Conservation (phyloP, 2,888 invertebrate species). For the Argynnis bischoffii region DNA sequence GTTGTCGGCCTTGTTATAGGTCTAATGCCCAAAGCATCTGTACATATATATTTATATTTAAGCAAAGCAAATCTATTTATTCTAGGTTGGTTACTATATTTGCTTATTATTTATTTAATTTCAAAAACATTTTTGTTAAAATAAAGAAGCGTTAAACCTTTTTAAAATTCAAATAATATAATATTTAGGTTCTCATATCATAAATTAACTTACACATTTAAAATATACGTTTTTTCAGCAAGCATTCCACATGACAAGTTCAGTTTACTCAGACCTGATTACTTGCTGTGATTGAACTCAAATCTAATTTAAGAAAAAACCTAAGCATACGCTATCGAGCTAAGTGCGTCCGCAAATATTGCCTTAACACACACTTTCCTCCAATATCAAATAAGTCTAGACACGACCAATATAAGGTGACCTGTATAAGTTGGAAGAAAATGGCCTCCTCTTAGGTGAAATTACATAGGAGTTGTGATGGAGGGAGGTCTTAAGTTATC, state of each 20-base stretch:
- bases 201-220: too few species aligned
- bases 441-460: conserved; percentile 4
- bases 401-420: conserved; percentile 51
- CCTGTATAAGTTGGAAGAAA: conserved; percentile 34
- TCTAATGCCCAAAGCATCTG: too few species aligned
- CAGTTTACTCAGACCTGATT: conserved; percentile 32
- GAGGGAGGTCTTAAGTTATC: conserved; percentile 46
- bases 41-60: too few species aligned
- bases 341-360: conserved; percentile 74
- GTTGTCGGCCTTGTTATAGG: too few species aligned
- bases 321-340: conserved; percentile 60
- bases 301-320: conserved; percentile 51
- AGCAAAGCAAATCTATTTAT: too few species aligned
- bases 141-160: too few species aligned
- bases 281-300: conserved; percentile 45
- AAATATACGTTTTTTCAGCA: too few species aligned
- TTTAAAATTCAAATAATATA: too few species aligned
- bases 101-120: too few species aligned
- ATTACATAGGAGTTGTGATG: conserved; percentile 29
- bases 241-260: not conserved
- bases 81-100: too few species aligned
- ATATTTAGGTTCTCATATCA: too few species aligned
- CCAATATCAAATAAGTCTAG: conserved; percentile 72
- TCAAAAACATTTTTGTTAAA: too few species aligned
- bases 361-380: conserved; percentile 66